Base-by-base conservation (phyloP, 2,797 vertebrate genomes). In the Bufotes viridis region DNA sequence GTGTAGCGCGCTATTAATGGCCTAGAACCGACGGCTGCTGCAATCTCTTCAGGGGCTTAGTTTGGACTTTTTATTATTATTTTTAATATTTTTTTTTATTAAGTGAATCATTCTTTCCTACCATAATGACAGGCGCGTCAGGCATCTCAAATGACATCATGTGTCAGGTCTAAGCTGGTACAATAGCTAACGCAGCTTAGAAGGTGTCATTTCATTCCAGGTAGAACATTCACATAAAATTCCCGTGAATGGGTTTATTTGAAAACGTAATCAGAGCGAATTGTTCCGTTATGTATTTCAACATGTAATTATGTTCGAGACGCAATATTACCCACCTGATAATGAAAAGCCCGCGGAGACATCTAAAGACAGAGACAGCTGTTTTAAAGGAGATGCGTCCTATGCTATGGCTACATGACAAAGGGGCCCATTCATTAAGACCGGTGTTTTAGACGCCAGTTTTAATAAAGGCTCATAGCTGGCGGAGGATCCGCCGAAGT, bases 21-120 rank as follows among this genome's bases (percentile, higher is more conserved):
- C 63, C 80, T 81, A 58, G 79, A 89, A 86, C 82, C 22, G 80
- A 29, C 61, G 81, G 53, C 72, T 61, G 42, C 85, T 61, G 84
- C 85, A 89, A 84, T 83, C 88, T 89, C 63, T 60, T 87, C 80
- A 72, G 80, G 12, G 42, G 74, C 88, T 87, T 89, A 86, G 60
- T 89, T 83, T 79, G 82, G 85, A 83, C 84, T 84, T 89, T 79
- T n/a, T 72, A 78, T 86, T 89, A 78, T 89, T 89, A 76, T 88
- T 88, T 67, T 85, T 88, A 78, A 86, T 83, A 78, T 87, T 84
- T 88, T 76, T 34, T 85, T 87, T 86, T 86, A 89, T 83, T 87
- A 89, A 86, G 80, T 89, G 85, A 86, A 61, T 89, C 79, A 87
- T 87, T 89, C 55, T 69, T 84, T 57, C 61, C 74, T 42, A 55